Evolutionary conservation across 2,888 invertebrate species (phyloP).

Genomic region (Stegana nigrithorax): DNA sequence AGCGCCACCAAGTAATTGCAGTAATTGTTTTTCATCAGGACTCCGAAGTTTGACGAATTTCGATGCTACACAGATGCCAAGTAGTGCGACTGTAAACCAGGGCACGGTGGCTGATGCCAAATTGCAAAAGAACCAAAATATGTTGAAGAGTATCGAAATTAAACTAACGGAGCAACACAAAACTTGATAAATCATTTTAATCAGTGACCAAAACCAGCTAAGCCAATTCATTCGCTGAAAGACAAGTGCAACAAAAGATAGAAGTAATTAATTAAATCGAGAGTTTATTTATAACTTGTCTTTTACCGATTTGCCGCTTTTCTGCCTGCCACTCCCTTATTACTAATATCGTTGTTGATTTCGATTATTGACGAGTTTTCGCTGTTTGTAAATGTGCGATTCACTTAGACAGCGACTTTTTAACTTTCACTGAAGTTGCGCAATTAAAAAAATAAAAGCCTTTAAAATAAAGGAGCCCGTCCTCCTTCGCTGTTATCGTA

Average conservation of each 20-base stretch:
- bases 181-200: constrained; percentile 68
- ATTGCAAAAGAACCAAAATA: constrained; percentile 66
- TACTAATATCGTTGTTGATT: no score
- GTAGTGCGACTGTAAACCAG: constrained; percentile 64
- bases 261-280: no score
- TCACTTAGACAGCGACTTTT: no score
- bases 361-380: no score
- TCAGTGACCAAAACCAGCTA: constrained; percentile 55
- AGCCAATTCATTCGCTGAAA: constrained; percentile 62
- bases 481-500: no score
- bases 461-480: not conserved
- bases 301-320: no score
- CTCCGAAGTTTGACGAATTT: constrained; percentile 66
- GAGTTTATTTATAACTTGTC: not conserved
- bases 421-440: no score
- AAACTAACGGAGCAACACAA: constrained; percentile 63
- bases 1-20: constrained; percentile 53
- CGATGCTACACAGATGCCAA: constrained; percentile 64
- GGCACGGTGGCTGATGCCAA: constrained; percentile 65
- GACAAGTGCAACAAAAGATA: constrained; percentile 17
- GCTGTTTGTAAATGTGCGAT: no score
- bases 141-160: constrained; percentile 64
- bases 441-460: not conserved
- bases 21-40: constrained; percentile 64
- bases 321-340: no score